Percentiles rank a stretch among this genome's conserved stretches.
Evolutionary conservation across 2,888 invertebrate genomes (phyloP).

Genomic region (Spodoptera exigua): DNA sequence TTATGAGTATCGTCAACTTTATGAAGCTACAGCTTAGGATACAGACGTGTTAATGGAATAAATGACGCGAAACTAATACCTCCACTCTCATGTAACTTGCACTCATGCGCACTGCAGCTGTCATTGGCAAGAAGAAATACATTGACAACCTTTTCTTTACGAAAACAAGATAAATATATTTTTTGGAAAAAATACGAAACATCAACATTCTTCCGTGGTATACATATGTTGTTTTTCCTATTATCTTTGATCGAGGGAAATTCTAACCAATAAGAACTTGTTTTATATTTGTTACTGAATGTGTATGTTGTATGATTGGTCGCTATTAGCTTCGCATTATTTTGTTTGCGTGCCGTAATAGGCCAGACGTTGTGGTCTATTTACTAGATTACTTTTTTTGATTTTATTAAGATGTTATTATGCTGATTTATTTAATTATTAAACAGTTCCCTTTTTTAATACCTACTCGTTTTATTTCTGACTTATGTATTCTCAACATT

Average conservation of each 20-base stretch:
- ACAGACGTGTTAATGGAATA: constrained; percentile 4
- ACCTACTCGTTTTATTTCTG: constrained; percentile 21
- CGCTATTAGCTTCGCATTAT: neutral
- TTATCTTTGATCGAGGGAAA: no score
- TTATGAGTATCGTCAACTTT: constrained; percentile 6
- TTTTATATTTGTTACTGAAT: neutral
- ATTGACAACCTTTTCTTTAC: no score
- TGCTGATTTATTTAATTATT: constrained; percentile 44
- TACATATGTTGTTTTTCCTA: no score
- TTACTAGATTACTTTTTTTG: constrained; percentile 32
- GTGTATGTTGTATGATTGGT: neutral
- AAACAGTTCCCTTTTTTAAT: constrained; percentile 30
- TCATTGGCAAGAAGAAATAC: no score
- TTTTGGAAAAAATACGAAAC: constrained; percentile 12
- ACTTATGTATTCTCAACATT: no score
- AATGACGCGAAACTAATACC: neutral
- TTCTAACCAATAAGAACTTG: no score
- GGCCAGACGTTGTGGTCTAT: constrained; percentile 9
- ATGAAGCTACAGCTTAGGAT: constrained; percentile 26
- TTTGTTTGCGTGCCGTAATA: constrained; percentile 5
- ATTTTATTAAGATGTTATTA: constrained; percentile 39
- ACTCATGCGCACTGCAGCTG: no score
- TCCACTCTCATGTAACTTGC: neutral
- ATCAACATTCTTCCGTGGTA: neutral
- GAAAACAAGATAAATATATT: neutral